A percentile compares a stretch with the other conserved stretches of the same genome.
Conservation (phyloP, 2,888 invertebrate species). For the Drosophila meridiana region DNA sequence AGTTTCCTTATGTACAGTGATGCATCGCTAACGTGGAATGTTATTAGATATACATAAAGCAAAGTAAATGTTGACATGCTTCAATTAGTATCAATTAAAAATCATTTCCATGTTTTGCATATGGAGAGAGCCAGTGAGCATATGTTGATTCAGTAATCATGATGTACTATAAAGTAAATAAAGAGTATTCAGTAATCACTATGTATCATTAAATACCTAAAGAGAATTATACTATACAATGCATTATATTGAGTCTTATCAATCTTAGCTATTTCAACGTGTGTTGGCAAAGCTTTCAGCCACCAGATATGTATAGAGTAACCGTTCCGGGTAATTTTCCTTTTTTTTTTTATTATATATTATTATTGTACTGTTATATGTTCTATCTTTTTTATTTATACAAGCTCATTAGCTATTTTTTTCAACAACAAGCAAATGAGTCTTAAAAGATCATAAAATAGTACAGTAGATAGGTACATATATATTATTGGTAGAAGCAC, state of each 20-base stretch:
- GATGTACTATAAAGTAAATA: not conserved
- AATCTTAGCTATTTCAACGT: not conserved
- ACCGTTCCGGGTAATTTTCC: slow-evolving; percentile 1
- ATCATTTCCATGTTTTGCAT: not conserved
- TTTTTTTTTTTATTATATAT: not conserved
- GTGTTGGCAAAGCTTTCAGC: slow-evolving; percentile 4
- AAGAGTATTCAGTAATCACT: not conserved
- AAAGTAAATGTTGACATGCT: not conserved
- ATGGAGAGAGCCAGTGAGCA: not conserved
- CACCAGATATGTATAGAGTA: not conserved
- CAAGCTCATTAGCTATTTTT: not conserved
- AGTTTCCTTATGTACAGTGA: slow-evolving; percentile 1
- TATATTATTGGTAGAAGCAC: not conserved
- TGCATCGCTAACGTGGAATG: not conserved
- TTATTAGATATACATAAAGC: not conserved
- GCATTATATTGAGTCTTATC: slow-evolving; percentile 7
- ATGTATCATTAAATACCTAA: not conserved
- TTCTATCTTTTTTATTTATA: not conserved
- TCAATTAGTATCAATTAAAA: not conserved
- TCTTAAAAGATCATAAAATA: not conserved
- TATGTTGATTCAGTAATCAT: too few species aligned
- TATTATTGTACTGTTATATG: not conserved
- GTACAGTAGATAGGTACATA: not conserved
- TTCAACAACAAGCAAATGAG: not conserved
- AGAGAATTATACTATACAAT: not conserved